phyloP scores from a whole-genome alignment of 2,113 vertebrate species.

The Pteronura brasiliensis region DNA sequence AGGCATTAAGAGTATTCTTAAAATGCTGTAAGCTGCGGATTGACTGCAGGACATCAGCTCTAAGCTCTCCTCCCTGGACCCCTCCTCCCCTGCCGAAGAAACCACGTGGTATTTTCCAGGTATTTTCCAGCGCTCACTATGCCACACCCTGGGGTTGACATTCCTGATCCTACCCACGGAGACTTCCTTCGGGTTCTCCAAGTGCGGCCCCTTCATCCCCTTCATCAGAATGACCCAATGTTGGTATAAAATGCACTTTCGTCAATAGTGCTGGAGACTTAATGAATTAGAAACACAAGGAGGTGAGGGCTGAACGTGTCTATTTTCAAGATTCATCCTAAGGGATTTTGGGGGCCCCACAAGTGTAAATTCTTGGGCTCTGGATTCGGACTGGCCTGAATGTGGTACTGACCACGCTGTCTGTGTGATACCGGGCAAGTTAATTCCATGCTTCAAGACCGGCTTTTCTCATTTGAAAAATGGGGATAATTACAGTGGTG shows the following conservation, averaged over 20 bases:
- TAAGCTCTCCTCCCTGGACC: too few relatives aligned
- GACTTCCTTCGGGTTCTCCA: background rate
- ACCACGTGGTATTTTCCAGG: fast-evolving
- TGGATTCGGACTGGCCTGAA: background rate
- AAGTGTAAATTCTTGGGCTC: background rate
- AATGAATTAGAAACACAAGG: background rate
- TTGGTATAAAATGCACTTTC: background rate
- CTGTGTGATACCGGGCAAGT: background rate
- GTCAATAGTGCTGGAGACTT: background rate
- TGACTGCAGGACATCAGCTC: background rate
- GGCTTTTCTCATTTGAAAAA: slow-evolving; percentile 35
- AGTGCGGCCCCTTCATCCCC: fast-evolving
- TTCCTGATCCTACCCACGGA: fast-evolving
- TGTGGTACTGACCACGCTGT: background rate
- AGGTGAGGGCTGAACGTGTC: background rate
- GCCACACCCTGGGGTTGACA: background rate
- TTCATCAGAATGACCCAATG: background rate
- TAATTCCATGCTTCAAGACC: background rate
- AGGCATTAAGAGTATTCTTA: background rate
- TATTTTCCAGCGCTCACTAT: background rate
- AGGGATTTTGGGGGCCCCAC: background rate
- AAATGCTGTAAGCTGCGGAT: background rate
- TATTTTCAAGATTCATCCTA: background rate
- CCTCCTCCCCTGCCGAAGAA: background rate
- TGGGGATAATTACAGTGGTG: slow-evolving; percentile 42